Evolutionary conservation across 2,888 invertebrate species (phyloP).

Genomic region (Leucophenga montana): DNA sequence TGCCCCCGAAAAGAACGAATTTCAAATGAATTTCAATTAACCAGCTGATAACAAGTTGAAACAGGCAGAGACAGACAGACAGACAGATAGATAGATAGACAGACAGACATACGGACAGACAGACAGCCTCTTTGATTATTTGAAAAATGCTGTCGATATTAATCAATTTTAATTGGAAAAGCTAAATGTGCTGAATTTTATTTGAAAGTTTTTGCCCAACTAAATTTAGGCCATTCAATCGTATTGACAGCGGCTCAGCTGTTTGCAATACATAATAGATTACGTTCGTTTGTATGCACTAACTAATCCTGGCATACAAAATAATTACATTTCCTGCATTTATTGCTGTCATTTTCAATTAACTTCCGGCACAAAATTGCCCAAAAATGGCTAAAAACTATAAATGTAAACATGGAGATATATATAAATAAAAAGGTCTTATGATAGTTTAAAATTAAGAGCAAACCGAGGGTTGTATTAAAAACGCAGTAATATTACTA

Average conservation of each 20-base stretch:
- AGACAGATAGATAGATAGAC: too few species aligned
- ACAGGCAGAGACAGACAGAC: too few species aligned
- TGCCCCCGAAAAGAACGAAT: slow-evolving; percentile 39
- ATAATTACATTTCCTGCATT: slow-evolving; percentile 50
- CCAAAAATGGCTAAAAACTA: slow-evolving; percentile 5
- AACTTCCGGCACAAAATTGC: slow-evolving; percentile 40
- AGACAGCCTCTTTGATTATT: too few species aligned
- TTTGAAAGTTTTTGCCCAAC: not conserved
- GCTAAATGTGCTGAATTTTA: not conserved
- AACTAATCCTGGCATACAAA: slow-evolving; percentile 20
- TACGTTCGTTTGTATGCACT: not conserved
- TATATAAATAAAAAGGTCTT: not conserved
- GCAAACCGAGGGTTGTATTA: too few species aligned
- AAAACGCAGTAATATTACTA: too few species aligned
- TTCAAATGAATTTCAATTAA: slow-evolving; percentile 46
- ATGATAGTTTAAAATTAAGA: too few species aligned
- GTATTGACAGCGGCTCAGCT: not conserved
- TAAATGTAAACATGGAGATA: not conserved
- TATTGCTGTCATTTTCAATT: slow-evolving; percentile 51
- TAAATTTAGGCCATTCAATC: not conserved
- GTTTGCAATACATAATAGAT: not conserved
- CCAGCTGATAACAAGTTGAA: too few species aligned
- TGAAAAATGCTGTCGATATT: slow-evolving; percentile 10
- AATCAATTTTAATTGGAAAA: slow-evolving; percentile 12
- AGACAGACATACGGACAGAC: too few species aligned